Evolutionary conservation across 64 coral and sea anemone species (phyloP).

Genomic region (Actinia tenebrosa): DNA sequence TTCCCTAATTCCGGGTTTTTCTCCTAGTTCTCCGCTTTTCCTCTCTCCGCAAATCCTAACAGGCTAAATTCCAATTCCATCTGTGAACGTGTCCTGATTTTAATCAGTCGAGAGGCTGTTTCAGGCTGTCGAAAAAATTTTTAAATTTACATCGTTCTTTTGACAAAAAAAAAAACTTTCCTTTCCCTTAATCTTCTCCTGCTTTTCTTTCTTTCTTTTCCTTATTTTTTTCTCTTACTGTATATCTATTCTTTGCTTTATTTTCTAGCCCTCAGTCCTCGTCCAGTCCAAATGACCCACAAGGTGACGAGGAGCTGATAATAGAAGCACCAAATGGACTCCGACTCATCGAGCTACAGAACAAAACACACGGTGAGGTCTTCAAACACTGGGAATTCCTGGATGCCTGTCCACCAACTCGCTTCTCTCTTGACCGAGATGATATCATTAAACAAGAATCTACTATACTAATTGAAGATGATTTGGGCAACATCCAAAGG

Average conservation of each 20-base stretch:
- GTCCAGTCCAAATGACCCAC: background rate
- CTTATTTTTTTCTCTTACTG: too few relatives aligned
- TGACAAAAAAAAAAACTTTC: too few relatives aligned
- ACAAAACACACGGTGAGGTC: conserved; percentile 77
- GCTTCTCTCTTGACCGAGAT: conserved; percentile 38
- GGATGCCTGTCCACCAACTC: conserved; percentile 39
- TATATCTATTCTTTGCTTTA: background rate
- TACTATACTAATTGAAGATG: conserved; percentile 53
- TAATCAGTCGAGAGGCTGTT: too few relatives aligned
- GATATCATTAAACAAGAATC: conserved; percentile 55
- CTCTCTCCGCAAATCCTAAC: too few relatives aligned
- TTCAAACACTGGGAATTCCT: conserved; percentile 92
- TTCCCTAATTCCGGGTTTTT: too few relatives aligned
- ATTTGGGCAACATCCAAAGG: conserved; percentile 53
- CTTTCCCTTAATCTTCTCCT: background rate
- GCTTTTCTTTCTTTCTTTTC: background rate
- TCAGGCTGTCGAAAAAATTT: too few relatives aligned
- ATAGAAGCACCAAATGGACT: conserved; percentile 54
- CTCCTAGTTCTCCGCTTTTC: too few relatives aligned
- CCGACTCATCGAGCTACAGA: conserved; percentile 58
- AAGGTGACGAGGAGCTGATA: conserved; percentile 26
- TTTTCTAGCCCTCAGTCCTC: conserved; percentile 21
- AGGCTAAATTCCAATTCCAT: too few relatives aligned
- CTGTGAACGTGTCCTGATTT: too few relatives aligned
- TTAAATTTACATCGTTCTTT: too few relatives aligned